Base-by-base conservation (phyloP, 1,140 invertebrate species). In the Mamestra configurata region DNA sequence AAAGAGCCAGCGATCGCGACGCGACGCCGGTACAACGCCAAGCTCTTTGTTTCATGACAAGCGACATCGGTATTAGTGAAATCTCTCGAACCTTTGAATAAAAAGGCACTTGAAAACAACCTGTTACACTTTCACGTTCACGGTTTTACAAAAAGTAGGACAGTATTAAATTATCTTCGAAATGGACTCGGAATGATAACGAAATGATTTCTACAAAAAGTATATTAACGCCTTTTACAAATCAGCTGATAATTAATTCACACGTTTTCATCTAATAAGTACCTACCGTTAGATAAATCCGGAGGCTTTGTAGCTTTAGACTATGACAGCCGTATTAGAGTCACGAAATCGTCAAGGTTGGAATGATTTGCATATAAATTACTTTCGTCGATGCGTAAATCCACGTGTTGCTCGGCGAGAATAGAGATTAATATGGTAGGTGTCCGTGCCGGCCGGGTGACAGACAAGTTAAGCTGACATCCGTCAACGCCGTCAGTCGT, bases 301-400 rank as follows among this genome's bases (percentile, higher is more conserved):
- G 59, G 43, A 66, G 76, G 82, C 78, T 84, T 80, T 81, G 81
- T 80, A 83, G 66, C 81, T 82, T 83, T 80, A 79, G 80, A 79
- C 75, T 83, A 70, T 81, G 82, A 84, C 83, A 84, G 70, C 57
- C 82, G 84, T 84, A 90, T 90, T 91, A 92, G 80, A 93, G 88
- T 89, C 89, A 93, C 88, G 91, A 86, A 90, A 89, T 93, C 85
- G 83, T 91, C 88, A 93, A 88, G 87, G 86, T 91, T 87, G 79
- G 90, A 90, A 90, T 90, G 87, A 94, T 95, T 94, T 91, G 89
- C 92, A 95, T 94, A 93, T 94, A 95, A 94, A 95, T 95, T 89
- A 93, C 88, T 93, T 92, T 91, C 89, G 87, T 88, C 87, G 86
- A 89, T 89, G 88, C 84, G 86, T 91, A 90, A 91, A 91, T 91